Conservation (phyloP, 1,140 invertebrate species). For the Drosophila mayri region DNA sequence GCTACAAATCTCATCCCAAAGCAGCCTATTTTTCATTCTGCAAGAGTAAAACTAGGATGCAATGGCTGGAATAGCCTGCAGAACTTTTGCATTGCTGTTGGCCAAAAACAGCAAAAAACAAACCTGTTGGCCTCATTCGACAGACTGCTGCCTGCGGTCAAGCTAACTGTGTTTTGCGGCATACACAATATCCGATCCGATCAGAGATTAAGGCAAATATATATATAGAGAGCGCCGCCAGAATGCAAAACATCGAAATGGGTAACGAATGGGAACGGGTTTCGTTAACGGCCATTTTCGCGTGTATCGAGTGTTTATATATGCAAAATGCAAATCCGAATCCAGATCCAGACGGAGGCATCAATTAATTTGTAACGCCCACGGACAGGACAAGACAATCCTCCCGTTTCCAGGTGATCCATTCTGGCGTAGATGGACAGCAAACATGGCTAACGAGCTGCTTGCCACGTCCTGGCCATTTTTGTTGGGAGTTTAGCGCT, state of each 20-base stretch:
- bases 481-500: slow-evolving; percentile 25
- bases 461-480: slow-evolving; percentile 27
- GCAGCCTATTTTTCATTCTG: neutral
- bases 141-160: slow-evolving; percentile 52
- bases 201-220: slow-evolving; percentile 73
- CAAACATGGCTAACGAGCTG: slow-evolving; percentile 64
- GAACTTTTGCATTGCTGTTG: slow-evolving; percentile 45
- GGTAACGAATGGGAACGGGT: slow-evolving; percentile 47
- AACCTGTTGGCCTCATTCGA: slow-evolving; percentile 75
- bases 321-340: slow-evolving; percentile 38
- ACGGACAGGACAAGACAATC: slow-evolving; percentile 15
- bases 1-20: neutral
- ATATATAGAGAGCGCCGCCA: slow-evolving; percentile 33
- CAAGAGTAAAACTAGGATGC: slow-evolving; percentile 6
- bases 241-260: slow-evolving; percentile 71
- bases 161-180: slow-evolving; percentile 72
- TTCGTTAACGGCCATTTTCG: slow-evolving; percentile 39
- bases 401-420: neutral
- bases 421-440: slow-evolving; percentile 33
- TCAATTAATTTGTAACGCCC: slow-evolving; percentile 65
- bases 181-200: slow-evolving; percentile 54
- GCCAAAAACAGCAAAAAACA: slow-evolving; percentile 12
- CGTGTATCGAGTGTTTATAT: slow-evolving; percentile 3
- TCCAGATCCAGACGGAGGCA: slow-evolving; percentile 30
- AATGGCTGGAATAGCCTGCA: slow-evolving; percentile 29